Evolutionary conservation across 1,140 invertebrate species (phyloP).

Genomic region (Tyrophagus putrescentiae): DNA sequence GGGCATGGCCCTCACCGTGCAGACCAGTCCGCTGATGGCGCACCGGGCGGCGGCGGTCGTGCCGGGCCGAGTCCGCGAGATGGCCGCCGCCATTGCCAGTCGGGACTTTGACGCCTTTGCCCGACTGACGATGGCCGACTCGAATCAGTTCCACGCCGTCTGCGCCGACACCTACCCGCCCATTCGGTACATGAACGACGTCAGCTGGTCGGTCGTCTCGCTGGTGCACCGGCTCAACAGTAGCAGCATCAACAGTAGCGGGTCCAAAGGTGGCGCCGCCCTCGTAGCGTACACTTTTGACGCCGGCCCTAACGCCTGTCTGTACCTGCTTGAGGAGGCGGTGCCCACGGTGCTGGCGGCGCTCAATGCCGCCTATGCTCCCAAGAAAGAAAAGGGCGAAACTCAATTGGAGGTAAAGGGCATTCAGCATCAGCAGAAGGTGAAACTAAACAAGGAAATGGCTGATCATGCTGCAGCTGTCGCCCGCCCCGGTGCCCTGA

Average conservation of each 20-base stretch:
- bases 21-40: constrained; percentile 68
- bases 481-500: constrained; percentile 42
- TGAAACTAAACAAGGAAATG: constrained; percentile 29
- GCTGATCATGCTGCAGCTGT: constrained; percentile 34
- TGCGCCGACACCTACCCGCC: constrained; percentile 90
- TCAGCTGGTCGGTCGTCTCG: constrained; percentile 58
- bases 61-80: constrained; percentile 48
- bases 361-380: constrained; percentile 56
- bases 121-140: constrained; percentile 88
- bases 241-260: constrained; percentile 40
- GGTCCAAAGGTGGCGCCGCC: constrained; percentile 51
- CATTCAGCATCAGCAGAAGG: not conserved
- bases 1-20: constrained; percentile 71
- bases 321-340: constrained; percentile 65
- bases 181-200: constrained; percentile 74
- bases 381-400: constrained; percentile 30
- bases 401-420: not conserved
- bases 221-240: constrained; percentile 71
- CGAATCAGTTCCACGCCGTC: constrained; percentile 91
- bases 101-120: constrained; percentile 77
- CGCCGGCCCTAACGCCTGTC: constrained; percentile 87
- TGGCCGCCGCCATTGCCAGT: constrained; percentile 56
- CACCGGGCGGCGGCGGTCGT: constrained; percentile 55
- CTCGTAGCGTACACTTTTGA: constrained; percentile 97
- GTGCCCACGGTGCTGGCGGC: constrained; percentile 49